A percentile compares a stretch with the other conserved stretches of the same genome.
Evolutionary conservation across 1,140 invertebrate genomes (phyloP).

Genomic region (Pachyrhynchus sulphureomaculatus): DNA sequence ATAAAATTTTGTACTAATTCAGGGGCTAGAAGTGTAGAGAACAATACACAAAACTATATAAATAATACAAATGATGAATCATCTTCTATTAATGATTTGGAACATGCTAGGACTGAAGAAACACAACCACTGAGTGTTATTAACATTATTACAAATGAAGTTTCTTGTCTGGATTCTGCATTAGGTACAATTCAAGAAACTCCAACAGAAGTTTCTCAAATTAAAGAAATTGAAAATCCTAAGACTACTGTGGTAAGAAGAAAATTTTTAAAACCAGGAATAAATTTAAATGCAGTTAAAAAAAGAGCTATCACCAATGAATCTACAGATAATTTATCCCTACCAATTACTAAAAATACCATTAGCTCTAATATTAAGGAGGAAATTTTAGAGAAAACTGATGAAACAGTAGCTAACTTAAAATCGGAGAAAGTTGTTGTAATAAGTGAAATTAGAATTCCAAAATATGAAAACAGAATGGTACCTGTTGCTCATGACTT

Average conservation of each 20-base stretch:
- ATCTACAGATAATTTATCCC: neutral
- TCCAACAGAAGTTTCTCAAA: no score
- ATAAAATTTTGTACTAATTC: neutral
- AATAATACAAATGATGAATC: neutral
- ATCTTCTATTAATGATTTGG: neutral
- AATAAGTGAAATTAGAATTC: neutral
- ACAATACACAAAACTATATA: neutral
- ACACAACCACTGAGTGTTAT: neutral
- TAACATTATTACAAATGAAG: neutral
- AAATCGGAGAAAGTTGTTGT: neutral
- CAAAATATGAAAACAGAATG: neutral
- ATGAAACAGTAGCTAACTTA: neutral
- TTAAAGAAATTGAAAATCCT: neutral
- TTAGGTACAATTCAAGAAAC: neutral
- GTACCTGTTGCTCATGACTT: neutral
- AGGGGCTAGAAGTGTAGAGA: neutral
- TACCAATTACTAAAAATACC: neutral
- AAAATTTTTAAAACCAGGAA: slow-evolving; percentile 13
- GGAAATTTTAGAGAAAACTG: neutral
- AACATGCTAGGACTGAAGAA: neutral
- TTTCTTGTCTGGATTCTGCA: neutral
- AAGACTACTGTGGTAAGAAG: neutral
- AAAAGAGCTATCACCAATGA: slow-evolving; percentile 1
- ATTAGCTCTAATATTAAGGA: neutral
- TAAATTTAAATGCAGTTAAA: slow-evolving; percentile 12